Evolutionary conservation across 2,113 vertebrate species (phyloP).

Genomic region (Vimba vimba): DNA sequence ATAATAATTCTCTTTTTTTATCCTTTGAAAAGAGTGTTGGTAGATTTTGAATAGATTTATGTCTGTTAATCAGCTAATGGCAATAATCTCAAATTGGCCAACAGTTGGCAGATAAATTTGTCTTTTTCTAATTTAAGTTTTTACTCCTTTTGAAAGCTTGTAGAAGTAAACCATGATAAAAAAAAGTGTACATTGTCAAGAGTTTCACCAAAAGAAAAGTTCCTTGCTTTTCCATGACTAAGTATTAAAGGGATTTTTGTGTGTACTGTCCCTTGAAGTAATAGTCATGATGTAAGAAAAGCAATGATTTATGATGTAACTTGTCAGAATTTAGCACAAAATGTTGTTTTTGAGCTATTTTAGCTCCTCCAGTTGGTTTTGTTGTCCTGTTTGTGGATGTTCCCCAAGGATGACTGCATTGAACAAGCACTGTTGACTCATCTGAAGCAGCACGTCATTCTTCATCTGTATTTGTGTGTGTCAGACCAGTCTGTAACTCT

Average conservation of each 20-base stretch:
- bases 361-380: background rate
- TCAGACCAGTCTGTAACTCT: constrained; percentile 30
- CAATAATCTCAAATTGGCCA: background rate
- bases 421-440: background rate
- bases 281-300: background rate
- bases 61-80: background rate
- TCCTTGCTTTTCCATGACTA: background rate
- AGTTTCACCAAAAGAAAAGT: background rate
- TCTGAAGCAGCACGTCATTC: background rate
- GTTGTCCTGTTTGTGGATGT: background rate
- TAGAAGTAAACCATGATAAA: background rate
- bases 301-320: background rate
- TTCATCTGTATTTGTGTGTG: constrained; percentile 19
- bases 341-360: background rate
- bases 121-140: background rate
- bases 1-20: too few relatives aligned
- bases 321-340: background rate
- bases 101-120: background rate
- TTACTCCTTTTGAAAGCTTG: background rate
- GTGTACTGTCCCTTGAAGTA: background rate
- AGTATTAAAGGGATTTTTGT: background rate
- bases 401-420: background rate
- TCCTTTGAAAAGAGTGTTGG: background rate
- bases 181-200: background rate
- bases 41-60: background rate